Percentiles rank a stretch among this genome's conserved stretches.
These are phyloP conservation scores for Sepiola atlantica DNA, from an alignment of 2,888 invertebrate species.

Conservation along the genomic window DNA sequence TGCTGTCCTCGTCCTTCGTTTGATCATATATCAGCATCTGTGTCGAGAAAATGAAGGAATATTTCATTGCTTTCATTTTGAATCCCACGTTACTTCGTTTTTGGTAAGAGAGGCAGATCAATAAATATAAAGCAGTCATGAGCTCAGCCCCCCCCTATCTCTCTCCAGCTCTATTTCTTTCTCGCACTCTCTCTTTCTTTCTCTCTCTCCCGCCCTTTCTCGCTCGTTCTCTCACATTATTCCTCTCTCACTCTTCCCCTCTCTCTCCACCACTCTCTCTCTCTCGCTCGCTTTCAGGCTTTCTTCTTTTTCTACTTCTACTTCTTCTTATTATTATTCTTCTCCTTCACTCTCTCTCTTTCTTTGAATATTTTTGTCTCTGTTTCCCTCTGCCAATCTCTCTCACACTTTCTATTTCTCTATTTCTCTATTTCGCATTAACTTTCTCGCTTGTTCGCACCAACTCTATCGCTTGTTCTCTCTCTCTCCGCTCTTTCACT, in stretches of 20 bases:
- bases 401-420: too few species aligned
- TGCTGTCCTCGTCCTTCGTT: not conserved
- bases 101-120: not conserved
- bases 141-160: not conserved
- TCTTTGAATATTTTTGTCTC: too few species aligned
- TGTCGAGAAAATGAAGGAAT: slow-evolving; percentile 15
- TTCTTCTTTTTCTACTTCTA: too few species aligned
- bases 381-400: too few species aligned
- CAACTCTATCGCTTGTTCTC: too few species aligned
- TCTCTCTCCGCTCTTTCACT: too few species aligned
- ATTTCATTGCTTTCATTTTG: not conserved
- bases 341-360: too few species aligned
- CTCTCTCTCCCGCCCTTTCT: not conserved
- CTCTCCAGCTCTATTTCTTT: not conserved
- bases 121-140: not conserved
- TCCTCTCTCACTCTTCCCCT: not conserved
- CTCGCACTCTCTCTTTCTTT: not conserved
- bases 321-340: too few species aligned
- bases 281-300: not conserved
- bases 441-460: too few species aligned
- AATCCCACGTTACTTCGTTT: not conserved
- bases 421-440: too few species aligned
- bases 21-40: slow-evolving; percentile 20
- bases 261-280: too few species aligned
- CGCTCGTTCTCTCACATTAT: too few species aligned